Evolutionary conservation across 2,797 vertebrate genomes (phyloP).

Genomic region (Euphonia xanthogaster): DNA sequence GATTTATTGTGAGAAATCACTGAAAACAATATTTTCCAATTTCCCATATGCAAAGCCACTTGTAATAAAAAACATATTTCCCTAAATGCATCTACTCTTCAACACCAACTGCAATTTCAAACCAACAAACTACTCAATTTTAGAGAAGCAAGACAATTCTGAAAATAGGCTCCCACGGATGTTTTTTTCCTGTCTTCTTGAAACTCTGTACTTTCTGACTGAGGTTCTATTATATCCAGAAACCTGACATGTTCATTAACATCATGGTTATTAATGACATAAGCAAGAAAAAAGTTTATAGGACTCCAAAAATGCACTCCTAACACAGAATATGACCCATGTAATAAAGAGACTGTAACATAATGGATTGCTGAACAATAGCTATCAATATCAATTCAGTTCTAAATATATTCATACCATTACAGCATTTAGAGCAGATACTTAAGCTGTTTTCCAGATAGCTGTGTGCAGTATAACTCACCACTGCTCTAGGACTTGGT

Average conservation of each 20-base stretch:
- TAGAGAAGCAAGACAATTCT: neutral
- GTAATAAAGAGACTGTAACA: neutral
- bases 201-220: neutral
- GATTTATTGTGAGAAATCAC: constrained; percentile 2
- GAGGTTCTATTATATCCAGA: neutral
- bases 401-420: neutral
- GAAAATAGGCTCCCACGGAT: neutral
- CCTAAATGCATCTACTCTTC: neutral
- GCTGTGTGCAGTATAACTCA: neutral
- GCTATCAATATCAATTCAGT: neutral
- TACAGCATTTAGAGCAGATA: neutral
- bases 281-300: neutral
- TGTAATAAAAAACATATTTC: constrained; percentile 9
- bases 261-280: neutral
- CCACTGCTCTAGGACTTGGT: neutral
- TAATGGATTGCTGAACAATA: neutral
- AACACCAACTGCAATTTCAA: constrained; percentile 1
- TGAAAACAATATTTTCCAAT: neutral
- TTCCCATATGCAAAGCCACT: neutral
- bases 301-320: neutral
- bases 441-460: neutral
- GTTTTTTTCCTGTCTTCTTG: neutral
- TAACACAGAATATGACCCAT: neutral
- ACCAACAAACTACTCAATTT: neutral
- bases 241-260: neutral